These are phyloP conservation scores for Pitangus sulphuratus DNA, from an alignment of 2,797 vertebrate species.

Conservation along the genomic window DNA sequence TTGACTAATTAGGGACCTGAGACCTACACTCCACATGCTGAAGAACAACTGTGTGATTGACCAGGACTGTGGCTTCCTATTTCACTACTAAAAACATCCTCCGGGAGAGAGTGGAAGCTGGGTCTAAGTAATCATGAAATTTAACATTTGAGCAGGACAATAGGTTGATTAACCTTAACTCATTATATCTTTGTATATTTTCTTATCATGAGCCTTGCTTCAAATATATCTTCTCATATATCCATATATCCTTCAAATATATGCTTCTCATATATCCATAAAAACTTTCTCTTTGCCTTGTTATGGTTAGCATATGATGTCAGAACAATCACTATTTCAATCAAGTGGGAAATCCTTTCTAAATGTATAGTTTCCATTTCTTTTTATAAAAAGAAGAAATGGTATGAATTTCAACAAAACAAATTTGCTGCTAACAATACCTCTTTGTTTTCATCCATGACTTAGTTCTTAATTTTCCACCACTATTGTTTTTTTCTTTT, in stretches of 20 bases:
- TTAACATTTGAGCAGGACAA: neutral
- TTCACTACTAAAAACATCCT: neutral
- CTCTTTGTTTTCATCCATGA: neutral
- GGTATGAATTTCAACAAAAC: neutral
- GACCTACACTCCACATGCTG: neutral
- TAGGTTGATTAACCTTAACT: neutral
- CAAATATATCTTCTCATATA: neutral
- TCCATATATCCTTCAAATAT: too few species aligned
- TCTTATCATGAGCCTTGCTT: neutral
- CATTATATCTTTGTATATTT: neutral
- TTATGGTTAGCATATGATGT: neutral
- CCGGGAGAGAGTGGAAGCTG: neutral
- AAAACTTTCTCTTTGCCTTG: neutral
- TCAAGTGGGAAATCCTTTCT: neutral
- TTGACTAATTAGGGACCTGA: neutral
- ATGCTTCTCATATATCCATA: neutral
- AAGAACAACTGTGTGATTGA: neutral
- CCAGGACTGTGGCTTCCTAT: neutral
- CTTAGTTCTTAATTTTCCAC: neutral
- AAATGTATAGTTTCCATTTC: neutral
- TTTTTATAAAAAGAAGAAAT: neutral
- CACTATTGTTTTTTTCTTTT: neutral
- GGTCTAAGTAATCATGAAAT: neutral
- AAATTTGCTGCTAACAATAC: neutral
- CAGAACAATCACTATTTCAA: neutral